phyloP scores from a whole-genome alignment of 2,888 invertebrate genomes.

The Lomographa bimaculata region DNA sequence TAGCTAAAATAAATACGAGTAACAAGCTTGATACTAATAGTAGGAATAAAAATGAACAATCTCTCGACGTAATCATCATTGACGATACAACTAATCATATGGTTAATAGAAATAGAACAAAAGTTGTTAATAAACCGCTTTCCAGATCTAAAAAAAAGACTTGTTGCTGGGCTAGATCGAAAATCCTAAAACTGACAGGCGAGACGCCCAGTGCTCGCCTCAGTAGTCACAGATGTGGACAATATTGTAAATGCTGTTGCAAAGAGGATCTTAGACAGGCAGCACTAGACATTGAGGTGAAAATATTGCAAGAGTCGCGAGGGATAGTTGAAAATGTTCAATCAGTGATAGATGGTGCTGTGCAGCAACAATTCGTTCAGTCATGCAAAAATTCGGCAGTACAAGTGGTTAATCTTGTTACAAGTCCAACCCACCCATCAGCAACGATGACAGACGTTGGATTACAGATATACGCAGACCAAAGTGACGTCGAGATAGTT shows the following conservation, averaged over 20 bases:
- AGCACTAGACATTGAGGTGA: neutral
- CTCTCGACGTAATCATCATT: too few relatives aligned
- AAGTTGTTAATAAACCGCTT: neutral
- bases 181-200: conserved; percentile 1
- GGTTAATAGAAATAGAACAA: too few relatives aligned
- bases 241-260: conserved; percentile 11
- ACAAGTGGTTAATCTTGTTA: neutral
- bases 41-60: neutral
- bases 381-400: too few relatives aligned
- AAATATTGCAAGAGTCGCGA: conserved; percentile 7
- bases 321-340: too few relatives aligned
- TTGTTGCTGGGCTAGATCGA: conserved; percentile 17
- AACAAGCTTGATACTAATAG: neutral
- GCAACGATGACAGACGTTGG: neutral
- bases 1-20: neutral
- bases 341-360: conserved; percentile 22
- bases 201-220: neutral
- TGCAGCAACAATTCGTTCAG: too few relatives aligned
- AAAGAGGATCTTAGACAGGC: conserved; percentile 3
- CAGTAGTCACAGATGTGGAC: conserved; percentile 7
- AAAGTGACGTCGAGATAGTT: conserved; percentile 5
- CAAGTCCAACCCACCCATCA: neutral
- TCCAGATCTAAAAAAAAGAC: neutral
- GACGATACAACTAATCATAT: too few relatives aligned
- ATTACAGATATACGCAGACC: conserved; percentile 10